Conservation (phyloP, 2,797 vertebrate species). For the Gouania willdenowi region DNA sequence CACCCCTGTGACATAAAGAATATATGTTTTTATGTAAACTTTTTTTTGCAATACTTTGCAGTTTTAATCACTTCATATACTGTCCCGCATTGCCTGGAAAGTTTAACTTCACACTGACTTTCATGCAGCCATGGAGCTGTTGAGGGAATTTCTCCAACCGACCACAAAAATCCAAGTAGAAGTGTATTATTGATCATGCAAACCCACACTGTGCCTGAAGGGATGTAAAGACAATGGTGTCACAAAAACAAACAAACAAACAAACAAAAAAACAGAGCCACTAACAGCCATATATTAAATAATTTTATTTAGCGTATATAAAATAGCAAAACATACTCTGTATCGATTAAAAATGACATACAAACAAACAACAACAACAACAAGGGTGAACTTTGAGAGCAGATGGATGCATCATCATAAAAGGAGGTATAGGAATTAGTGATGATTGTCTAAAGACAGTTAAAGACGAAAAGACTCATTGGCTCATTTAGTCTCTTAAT, state of each 20-base stretch:
- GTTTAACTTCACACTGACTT: too few relatives aligned
- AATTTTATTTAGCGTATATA: constrained; percentile 77
- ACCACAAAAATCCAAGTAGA: neutral
- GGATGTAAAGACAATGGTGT: neutral
- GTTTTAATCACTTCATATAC: too few relatives aligned
- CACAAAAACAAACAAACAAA: too few relatives aligned
- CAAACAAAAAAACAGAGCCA: too few relatives aligned
- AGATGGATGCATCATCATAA: neutral
- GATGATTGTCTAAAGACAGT: constrained; percentile 50
- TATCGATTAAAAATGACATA: constrained; percentile 15
- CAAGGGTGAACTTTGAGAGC: constrained; percentile 43
- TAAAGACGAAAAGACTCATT: constrained; percentile 3
- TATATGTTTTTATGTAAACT: too few relatives aligned
- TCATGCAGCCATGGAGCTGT: too few relatives aligned
- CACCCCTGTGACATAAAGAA: too few relatives aligned
- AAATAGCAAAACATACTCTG: constrained; percentile 54
- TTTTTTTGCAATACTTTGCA: too few relatives aligned
- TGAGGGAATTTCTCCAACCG: too few relatives aligned
- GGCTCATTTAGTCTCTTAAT: too few relatives aligned
- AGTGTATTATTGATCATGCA: neutral
- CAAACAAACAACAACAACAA: constrained; percentile 14
- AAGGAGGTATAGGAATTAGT: constrained; percentile 18
- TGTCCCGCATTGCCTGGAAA: too few relatives aligned
- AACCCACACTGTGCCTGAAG: neutral
- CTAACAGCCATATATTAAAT: constrained; percentile 66